Conservation (phyloP, 23 tunicate species). For the Trididemnum miniatum region DNA sequence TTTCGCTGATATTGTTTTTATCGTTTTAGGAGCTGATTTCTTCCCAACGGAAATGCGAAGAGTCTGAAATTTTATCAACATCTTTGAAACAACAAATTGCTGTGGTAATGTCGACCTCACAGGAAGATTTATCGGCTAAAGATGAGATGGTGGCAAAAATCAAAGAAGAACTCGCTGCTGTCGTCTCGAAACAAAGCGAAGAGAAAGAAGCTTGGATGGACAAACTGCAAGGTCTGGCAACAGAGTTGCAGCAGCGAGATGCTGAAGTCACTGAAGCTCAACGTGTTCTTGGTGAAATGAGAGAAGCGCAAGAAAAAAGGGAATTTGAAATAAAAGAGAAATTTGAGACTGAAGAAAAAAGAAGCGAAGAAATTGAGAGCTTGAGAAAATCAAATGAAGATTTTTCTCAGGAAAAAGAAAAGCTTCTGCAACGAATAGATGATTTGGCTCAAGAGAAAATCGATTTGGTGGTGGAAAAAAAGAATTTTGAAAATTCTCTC, state of each 20-base stretch:
- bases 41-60: conserved; percentile 38
- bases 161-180: conserved; percentile 6
- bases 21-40: conserved; percentile 47
- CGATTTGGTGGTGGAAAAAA: not conserved
- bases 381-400: not conserved
- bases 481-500: not conserved
- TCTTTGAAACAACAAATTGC: conserved; percentile 66
- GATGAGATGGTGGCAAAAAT: conserved; percentile 18
- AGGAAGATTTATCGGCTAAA: conserved; percentile 21
- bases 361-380: not conserved
- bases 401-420: not conserved
- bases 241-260: not conserved
- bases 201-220: conserved; percentile 8
- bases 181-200: not conserved
- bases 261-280: not conserved
- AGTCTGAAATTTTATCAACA: conserved; percentile 33
- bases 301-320: not conserved
- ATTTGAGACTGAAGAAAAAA: not conserved
- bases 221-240: not conserved
- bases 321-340: not conserved
- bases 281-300: not conserved
- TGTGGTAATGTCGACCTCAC: conserved; percentile 10
- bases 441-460: not conserved
- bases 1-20: not conserved
- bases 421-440: not conserved